Percentiles rank a stretch among this genome's conserved stretches.
Conservation (phyloP, 2,888 invertebrate species). For the Tolmerus cingulatus region DNA sequence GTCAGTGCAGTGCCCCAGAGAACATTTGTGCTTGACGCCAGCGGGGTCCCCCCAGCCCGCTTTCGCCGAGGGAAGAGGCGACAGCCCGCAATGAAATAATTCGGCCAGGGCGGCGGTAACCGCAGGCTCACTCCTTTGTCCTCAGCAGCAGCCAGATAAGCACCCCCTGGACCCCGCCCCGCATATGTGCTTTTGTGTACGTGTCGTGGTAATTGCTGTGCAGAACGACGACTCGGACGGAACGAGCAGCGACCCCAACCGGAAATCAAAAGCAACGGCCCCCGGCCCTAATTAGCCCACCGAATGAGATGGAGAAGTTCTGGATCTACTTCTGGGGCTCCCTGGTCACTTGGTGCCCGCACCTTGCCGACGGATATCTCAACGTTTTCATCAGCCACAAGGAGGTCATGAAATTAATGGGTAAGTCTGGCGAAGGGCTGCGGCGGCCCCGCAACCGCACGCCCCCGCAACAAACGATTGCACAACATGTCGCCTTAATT, state of each 20-base stretch:
- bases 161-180: neutral
- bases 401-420: constrained; percentile 76
- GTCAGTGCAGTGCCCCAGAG: constrained; percentile 2
- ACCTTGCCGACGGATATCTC: constrained; percentile 70
- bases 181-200: constrained; percentile 1
- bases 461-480: neutral
- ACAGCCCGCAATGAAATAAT: constrained; percentile 24
- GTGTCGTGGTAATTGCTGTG: neutral
- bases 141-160: neutral
- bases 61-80: neutral
- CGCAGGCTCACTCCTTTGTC: neutral
- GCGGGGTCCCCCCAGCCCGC: neutral
- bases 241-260: neutral
- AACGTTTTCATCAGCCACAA: constrained; percentile 77
- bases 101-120: neutral
- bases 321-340: constrained; percentile 48
- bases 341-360: constrained; percentile 47
- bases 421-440: constrained; percentile 65
- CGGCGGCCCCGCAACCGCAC: neutral
- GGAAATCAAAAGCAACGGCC: neutral
- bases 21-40: constrained; percentile 1
- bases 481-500: neutral
- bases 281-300: neutral
- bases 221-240: neutral
- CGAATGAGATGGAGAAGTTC: constrained; percentile 48